Evolutionary conservation across 2,888 invertebrate genomes (phyloP).

Genomic region (Rotaria sp.): DNA sequence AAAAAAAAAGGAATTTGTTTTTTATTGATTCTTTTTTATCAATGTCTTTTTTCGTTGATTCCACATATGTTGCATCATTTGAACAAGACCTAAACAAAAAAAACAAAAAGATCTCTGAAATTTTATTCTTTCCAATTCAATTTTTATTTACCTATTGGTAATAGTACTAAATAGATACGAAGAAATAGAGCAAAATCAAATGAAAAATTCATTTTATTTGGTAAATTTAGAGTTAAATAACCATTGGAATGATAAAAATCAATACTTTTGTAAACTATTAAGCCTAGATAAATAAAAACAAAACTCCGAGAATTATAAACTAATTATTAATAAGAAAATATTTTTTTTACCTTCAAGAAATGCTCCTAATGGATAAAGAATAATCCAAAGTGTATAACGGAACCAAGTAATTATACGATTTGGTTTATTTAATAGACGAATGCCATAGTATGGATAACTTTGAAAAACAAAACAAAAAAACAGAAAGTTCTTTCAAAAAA

Average conservation of each 20-base stretch:
- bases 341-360: slow-evolving; percentile 67
- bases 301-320: not conserved
- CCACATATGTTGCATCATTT: slow-evolving; percentile 77
- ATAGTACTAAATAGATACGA: slow-evolving; percentile 68
- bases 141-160: slow-evolving; percentile 63
- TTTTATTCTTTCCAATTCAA: not conserved
- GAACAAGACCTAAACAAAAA: slow-evolving; percentile 61
- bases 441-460: slow-evolving; percentile 85
- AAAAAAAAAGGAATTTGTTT: not conserved
- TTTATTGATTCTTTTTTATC: not conserved
- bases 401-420: slow-evolving; percentile 76
- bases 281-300: not conserved
- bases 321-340: not conserved
- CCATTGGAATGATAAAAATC: not conserved
- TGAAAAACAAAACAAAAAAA: slow-evolving; percentile 36
- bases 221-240: slow-evolving; percentile 67
- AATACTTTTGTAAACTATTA: not conserved
- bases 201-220: slow-evolving; percentile 75
- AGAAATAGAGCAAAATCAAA: slow-evolving; percentile 77
- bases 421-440: slow-evolving; percentile 69
- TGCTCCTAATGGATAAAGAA: slow-evolving; percentile 81
- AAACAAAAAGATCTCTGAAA: not conserved
- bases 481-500: not conserved
- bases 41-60: slow-evolving; percentile 61
- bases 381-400: slow-evolving; percentile 84